Percentiles rank a stretch among this genome's conserved stretches.
Evolutionary conservation across 2,113 vertebrate genomes (phyloP).

Genomic region (Galbula dea): DNA sequence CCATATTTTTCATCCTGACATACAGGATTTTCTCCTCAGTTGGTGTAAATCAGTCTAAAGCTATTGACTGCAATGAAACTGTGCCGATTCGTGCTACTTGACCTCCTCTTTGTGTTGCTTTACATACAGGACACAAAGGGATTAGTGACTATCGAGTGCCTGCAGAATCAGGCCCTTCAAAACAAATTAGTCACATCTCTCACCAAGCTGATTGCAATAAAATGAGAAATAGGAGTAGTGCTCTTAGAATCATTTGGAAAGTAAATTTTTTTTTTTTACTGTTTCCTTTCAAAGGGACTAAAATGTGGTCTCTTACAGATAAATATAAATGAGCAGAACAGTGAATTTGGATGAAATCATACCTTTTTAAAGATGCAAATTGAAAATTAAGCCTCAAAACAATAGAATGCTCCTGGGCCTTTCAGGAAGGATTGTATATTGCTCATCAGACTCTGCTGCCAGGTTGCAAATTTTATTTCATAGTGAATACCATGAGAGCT

Average conservation of each 20-base stretch:
- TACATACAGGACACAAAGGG: conserved; percentile 6
- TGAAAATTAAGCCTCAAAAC: conserved; percentile 68
- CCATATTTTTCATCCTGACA: neutral
- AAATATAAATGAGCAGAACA: conserved; percentile 58
- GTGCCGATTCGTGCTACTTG: neutral
- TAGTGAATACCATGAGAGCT: conserved; percentile 39
- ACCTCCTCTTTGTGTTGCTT: conserved; percentile 35
- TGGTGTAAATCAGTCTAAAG: conserved; percentile 19
- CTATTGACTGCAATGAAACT: neutral
- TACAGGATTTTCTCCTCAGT: neutral
- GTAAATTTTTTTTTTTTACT: neutral
- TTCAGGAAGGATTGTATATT: conserved; percentile 14
- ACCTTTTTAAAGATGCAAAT: conserved; percentile 71
- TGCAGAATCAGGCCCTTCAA: conserved; percentile 52
- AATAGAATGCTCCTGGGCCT: conserved; percentile 26
- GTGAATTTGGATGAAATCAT: conserved; percentile 63
- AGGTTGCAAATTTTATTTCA: conserved; percentile 4
- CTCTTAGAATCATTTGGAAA: conserved; percentile 23
- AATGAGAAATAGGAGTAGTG: neutral
- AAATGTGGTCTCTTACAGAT: conserved; percentile 67
- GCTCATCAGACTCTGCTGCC: conserved; percentile 2
- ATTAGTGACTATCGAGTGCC: conserved; percentile 17
- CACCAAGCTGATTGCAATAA: conserved; percentile 2
- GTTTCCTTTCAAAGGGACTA: conserved; percentile 23
- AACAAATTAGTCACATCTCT: conserved; percentile 48